Evolutionary conservation across 2,888 invertebrate species (phyloP).

Genomic region (Drosophila eohydei): DNA sequence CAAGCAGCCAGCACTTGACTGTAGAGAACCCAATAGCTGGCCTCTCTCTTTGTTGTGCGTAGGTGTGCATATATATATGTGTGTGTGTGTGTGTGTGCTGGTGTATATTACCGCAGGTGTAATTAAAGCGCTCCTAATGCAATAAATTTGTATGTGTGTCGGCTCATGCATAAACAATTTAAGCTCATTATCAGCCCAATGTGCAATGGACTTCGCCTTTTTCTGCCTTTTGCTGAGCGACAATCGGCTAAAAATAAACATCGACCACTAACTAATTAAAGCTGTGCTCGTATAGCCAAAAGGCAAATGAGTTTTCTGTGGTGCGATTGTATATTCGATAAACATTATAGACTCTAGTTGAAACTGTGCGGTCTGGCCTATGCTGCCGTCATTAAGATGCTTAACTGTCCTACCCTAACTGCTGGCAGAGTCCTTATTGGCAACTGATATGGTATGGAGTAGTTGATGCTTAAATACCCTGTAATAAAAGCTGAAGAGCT

Average conservation of each 20-base stretch:
- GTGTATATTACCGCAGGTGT: conserved; percentile 67
- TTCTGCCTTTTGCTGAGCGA: conserved; percentile 3
- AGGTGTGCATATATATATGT: not conserved
- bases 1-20: conserved; percentile 45
- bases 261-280: conserved; percentile 60
- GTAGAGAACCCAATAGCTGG: conserved; percentile 13
- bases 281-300: conserved; percentile 23
- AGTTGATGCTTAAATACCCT: not conserved
- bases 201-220: conserved; percentile 42
- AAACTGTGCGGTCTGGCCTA: conserved; percentile 39
- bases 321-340: conserved; percentile 69
- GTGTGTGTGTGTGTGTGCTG: conserved; percentile 14
- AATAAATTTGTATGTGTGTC: conserved; percentile 62
- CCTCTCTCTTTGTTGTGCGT: conserved; percentile 9
- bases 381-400: conserved; percentile 50
- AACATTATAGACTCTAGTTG: conserved; percentile 74
- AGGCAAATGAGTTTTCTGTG: conserved; percentile 52
- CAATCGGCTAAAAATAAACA: conserved; percentile 12
- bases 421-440: not conserved
- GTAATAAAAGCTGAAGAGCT: not conserved
- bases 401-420: conserved; percentile 42
- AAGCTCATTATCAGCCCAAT: conserved; percentile 60
- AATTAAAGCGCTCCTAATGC: conserved; percentile 73
- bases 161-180: conserved; percentile 63
- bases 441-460: not conserved